Evolutionary conservation across 2,113 vertebrate genomes (phyloP).

Genomic region (western clawed frog (Xenopus tropicalis)): UCB_Xtro_10.0 CM004450.2:61194501-61195000

Average conservation of each 20-base stretch:
- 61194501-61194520: background rate
- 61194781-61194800: slow-evolving; percentile 27
- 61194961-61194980: too few relatives aligned
- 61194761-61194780: background rate
- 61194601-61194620: slow-evolving; percentile 50
- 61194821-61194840: slow-evolving; percentile 32
- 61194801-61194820: slow-evolving; percentile 20
- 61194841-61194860: slow-evolving; percentile 18
- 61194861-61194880: slow-evolving; percentile 41
- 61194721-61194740: slow-evolving; percentile 20
- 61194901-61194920: slow-evolving; percentile 7
- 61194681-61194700: slow-evolving; percentile 42
- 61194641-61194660: slow-evolving; percentile 46
- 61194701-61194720: slow-evolving; percentile 27
- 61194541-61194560: background rate
- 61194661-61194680: slow-evolving; percentile 43
- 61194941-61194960: too few relatives aligned
- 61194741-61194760: background rate
- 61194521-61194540: slow-evolving; percentile 22
- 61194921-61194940: background rate
- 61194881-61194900: background rate
- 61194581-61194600: slow-evolving; percentile 39
- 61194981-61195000: too few relatives aligned
- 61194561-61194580: slow-evolving; percentile 27
- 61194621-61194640: slow-evolving; percentile 48